These are phyloP conservation scores for Charanyca ferruginea DNA, from an alignment of 2,888 invertebrate genomes.

Conservation along the genomic window DNA sequence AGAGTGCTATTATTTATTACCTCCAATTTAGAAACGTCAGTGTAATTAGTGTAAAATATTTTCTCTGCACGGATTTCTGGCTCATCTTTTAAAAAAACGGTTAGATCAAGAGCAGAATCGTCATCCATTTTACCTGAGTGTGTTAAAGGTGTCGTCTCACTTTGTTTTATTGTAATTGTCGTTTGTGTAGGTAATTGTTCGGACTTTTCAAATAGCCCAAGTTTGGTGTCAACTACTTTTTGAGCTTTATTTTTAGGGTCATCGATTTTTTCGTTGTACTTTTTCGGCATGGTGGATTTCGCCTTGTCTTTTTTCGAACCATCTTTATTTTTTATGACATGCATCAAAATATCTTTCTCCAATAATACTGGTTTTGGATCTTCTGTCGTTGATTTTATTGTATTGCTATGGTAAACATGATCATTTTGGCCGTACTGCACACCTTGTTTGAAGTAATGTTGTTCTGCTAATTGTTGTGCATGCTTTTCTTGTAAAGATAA, in stretches of 20 bases:
- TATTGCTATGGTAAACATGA: conserved; percentile 47
- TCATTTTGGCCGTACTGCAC: conserved; percentile 60
- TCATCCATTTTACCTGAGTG: conserved; percentile 53
- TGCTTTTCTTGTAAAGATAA: conserved; percentile 88
- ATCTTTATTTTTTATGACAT: conserved; percentile 64
- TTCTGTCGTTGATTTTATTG: conserved; percentile 64
- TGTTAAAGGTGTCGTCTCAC: conserved; percentile 57
- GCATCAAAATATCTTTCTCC: conserved; percentile 62
- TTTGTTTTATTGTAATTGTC: conserved; percentile 48
- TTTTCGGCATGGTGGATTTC: conserved; percentile 80
- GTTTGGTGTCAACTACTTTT: conserved; percentile 69
- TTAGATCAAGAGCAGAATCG: conserved; percentile 80
- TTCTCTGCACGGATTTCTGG: conserved; percentile 63
- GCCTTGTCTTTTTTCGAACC: conserved; percentile 72
- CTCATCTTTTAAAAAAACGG: conserved; percentile 81
- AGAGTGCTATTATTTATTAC: conserved; percentile 51
- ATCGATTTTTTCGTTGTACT: conserved; percentile 80
- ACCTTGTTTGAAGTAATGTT: conserved; percentile 71
- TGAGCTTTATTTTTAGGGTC: conserved; percentile 74
- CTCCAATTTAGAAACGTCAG: conserved; percentile 71
- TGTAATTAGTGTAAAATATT: conserved; percentile 59
- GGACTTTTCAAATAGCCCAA: conserved; percentile 57
- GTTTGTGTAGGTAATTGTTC: conserved; percentile 56
- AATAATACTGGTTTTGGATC: conserved; percentile 49
- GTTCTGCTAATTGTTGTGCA: conserved; percentile 84